phyloP scores from a whole-genome alignment of 2,888 invertebrate species.

The Volucella bombylans region DNA sequence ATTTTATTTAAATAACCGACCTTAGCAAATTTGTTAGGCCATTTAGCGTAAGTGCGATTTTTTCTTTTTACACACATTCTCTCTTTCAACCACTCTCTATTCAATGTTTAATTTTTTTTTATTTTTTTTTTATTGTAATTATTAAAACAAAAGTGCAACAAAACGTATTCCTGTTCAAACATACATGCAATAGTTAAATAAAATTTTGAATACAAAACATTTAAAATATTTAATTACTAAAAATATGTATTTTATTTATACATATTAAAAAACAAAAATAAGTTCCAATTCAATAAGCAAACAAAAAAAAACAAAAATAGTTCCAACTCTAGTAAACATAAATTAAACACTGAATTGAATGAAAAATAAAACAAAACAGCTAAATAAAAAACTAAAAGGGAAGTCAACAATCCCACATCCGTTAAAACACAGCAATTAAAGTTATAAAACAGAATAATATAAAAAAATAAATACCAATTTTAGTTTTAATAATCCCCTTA shows the following conservation, averaged over 20 bases:
- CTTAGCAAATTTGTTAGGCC: background rate
- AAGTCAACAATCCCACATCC: background rate
- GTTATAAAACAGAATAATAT: slow-evolving; percentile 52
- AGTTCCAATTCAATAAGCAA: slow-evolving; percentile 52
- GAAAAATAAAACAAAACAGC: slow-evolving; percentile 6
- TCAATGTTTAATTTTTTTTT: slow-evolving; percentile 30
- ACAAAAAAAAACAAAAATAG: slow-evolving; percentile 49
- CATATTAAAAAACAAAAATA: slow-evolving; percentile 23
- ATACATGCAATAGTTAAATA: slow-evolving; percentile 67
- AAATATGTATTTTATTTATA: slow-evolving; percentile 42
- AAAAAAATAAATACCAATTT: slow-evolving; percentile 33
- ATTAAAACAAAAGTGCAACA: slow-evolving; percentile 63
- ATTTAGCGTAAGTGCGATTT: slow-evolving; percentile 1
- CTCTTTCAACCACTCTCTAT: slow-evolving; percentile 57
- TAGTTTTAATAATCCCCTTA: slow-evolving; percentile 28
- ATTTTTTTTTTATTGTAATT: slow-evolving; percentile 36
- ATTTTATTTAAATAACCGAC: background rate
- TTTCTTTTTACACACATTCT: slow-evolving; percentile 46
- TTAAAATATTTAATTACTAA: slow-evolving; percentile 53
- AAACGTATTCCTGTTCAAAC: slow-evolving; percentile 66
- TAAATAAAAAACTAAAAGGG: slow-evolving; percentile 3
- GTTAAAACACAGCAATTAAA: slow-evolving; percentile 10
- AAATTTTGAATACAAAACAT: slow-evolving; percentile 54
- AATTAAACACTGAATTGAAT: slow-evolving; percentile 26
- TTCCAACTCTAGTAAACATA: slow-evolving; percentile 58